Percentiles rank a stretch among this genome's conserved stretches.
phyloP scores from a whole-genome alignment of 2,797 vertebrate genomes.

The Enteromius mattozi region DNA sequence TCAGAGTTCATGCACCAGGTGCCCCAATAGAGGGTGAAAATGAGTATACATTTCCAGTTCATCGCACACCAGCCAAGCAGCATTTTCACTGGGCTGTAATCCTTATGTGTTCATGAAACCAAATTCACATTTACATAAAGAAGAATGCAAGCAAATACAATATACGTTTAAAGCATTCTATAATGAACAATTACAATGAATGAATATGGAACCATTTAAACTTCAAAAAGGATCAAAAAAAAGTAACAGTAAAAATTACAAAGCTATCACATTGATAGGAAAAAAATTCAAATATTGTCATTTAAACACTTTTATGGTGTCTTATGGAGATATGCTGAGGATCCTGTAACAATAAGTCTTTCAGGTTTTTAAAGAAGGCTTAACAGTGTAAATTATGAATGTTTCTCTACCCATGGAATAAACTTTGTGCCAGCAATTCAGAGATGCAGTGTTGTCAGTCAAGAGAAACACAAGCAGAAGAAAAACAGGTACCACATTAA shows the following conservation, averaged over 20 bases:
- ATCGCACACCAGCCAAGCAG: slow-evolving; percentile 13
- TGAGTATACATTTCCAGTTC: slow-evolving; percentile 16
- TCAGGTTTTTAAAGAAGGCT: background rate
- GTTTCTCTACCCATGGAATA: background rate
- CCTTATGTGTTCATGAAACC: background rate
- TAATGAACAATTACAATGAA: background rate
- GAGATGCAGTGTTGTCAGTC: slow-evolving; percentile 1
- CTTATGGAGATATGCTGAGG: background rate
- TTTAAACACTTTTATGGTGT: background rate
- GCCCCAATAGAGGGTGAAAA: slow-evolving; percentile 34
- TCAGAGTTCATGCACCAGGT: slow-evolving; percentile 17
- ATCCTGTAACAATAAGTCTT: background rate
- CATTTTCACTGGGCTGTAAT: slow-evolving; percentile 19
- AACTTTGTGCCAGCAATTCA: background rate
- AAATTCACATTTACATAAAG: background rate
- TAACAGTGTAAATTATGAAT: slow-evolving; percentile 16
- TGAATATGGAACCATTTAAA: background rate
- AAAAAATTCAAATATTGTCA: background rate
- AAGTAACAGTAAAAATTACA: background rate
- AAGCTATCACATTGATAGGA: background rate
- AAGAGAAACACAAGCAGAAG: slow-evolving; percentile 4
- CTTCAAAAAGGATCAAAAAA: background rate
- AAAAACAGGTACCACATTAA: slow-evolving; percentile 11
- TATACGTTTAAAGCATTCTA: background rate
- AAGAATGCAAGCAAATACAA: background rate